phyloP scores from a whole-genome alignment of 1,140 invertebrate genomes.

The Calephelis nemesis region DNA sequence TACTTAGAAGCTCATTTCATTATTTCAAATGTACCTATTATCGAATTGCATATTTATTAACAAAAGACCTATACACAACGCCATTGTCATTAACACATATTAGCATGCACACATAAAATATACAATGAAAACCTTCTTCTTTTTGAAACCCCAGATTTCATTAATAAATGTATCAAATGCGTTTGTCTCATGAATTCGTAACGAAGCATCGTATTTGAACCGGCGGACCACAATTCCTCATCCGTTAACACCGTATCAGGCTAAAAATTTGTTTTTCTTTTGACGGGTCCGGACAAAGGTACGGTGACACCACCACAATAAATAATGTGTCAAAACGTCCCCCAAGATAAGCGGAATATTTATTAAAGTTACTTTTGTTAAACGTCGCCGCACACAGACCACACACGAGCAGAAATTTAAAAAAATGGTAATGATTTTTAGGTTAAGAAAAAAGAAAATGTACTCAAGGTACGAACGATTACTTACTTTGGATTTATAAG shows the following conservation, averaged over 20 bases:
- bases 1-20: too few relatives aligned
- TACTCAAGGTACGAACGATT: too few relatives aligned
- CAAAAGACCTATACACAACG: too few relatives aligned
- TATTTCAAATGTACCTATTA: too few relatives aligned
- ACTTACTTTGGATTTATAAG: too few relatives aligned
- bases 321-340: conserved; percentile 25
- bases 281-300: conserved; percentile 18
- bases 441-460: too few relatives aligned
- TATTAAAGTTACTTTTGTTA: conserved; percentile 14
- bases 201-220: conserved; percentile 3
- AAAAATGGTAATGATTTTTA: too few relatives aligned
- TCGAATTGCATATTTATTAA: too few relatives aligned
- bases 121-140: too few relatives aligned
- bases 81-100: too few relatives aligned
- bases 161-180: conserved; percentile 1
- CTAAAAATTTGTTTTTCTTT: conserved; percentile 23
- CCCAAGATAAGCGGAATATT: conserved; percentile 20
- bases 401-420: too few relatives aligned
- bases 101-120: too few relatives aligned
- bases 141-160: conserved; percentile 1
- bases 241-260: conserved; percentile 17
- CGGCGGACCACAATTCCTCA: conserved; percentile 17
- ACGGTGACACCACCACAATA: conserved; percentile 1
- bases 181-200: background rate
- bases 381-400: background rate